Conservation (phyloP, 2,113 vertebrate species). For the Tragelaphus imberbis region DNA sequence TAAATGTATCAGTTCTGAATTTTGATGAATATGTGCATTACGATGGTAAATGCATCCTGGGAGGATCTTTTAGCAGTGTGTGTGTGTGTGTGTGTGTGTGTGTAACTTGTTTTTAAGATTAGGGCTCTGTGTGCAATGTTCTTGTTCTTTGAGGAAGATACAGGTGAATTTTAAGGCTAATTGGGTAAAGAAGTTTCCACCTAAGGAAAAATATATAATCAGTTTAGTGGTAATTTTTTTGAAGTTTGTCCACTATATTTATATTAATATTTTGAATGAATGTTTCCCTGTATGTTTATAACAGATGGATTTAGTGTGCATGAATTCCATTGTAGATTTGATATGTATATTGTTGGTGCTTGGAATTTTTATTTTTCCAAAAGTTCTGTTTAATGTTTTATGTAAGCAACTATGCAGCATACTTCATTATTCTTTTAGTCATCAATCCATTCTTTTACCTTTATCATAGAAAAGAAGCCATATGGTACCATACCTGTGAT, state of each 20-base stretch:
- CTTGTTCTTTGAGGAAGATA: background rate
- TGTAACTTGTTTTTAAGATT: slow-evolving; percentile 8
- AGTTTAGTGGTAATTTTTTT: slow-evolving; percentile 1
- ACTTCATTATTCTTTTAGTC: background rate
- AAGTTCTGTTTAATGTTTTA: background rate
- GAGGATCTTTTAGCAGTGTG: background rate
- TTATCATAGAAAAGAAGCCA: background rate
- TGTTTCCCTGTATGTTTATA: background rate
- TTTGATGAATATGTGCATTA: background rate
- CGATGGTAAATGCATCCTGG: background rate
- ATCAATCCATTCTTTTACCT: background rate
- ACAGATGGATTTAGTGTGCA: background rate
- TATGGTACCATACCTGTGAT: background rate
- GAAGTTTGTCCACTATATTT: background rate
- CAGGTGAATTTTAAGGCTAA: background rate
- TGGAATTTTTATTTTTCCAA: background rate
- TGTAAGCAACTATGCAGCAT: background rate
- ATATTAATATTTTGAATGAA: background rate
- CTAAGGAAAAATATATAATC: background rate
- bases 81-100: background rate
- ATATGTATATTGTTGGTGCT: background rate
- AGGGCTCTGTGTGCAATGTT: background rate
- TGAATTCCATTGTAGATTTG: slow-evolving; percentile 7
- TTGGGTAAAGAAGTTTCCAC: background rate
- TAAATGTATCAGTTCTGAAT: background rate